These are phyloP conservation scores for Myotis davidii DNA, from an alignment of 2,113 vertebrate genomes.

Conservation along the genomic window DNA sequence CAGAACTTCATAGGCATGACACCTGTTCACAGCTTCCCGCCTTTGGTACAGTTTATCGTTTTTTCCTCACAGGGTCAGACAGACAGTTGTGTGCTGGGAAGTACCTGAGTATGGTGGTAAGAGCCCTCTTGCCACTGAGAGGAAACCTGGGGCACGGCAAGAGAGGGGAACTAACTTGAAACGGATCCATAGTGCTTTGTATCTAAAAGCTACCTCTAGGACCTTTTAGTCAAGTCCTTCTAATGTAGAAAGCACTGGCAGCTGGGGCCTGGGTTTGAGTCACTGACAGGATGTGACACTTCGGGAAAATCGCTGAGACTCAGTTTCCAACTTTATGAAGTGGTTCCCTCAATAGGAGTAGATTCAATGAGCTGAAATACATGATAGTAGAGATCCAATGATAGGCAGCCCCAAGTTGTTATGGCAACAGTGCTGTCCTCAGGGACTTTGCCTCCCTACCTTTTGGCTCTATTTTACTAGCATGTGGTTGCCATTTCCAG, in stretches of 20 bases:
- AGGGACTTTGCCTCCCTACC: not conserved
- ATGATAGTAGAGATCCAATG: not conserved
- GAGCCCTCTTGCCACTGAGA: not conserved
- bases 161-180: not conserved
- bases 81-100: not conserved
- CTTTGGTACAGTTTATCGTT: not conserved
- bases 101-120: not conserved
- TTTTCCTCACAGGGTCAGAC: not conserved
- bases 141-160: not conserved
- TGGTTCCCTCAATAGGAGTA: not conserved
- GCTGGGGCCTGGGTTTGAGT: not conserved
- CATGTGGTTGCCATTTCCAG: not conserved
- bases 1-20: not conserved
- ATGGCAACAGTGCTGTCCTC: not conserved
- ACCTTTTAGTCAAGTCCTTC: not conserved
- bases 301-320: not conserved
- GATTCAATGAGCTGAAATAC: not conserved
- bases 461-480: not conserved
- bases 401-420: not conserved
- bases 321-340: not conserved
- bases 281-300: not conserved
- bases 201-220: not conserved
- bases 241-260: not conserved
- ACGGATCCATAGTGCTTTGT: not conserved
- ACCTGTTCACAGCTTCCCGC: not conserved